A percentile compares a stretch with the other conserved stretches of the same genome.
These are phyloP conservation scores for Venustaconcha ellipsiformis DNA, from an alignment of 1,140 invertebrate genomes.

Conservation along the genomic window DNA sequence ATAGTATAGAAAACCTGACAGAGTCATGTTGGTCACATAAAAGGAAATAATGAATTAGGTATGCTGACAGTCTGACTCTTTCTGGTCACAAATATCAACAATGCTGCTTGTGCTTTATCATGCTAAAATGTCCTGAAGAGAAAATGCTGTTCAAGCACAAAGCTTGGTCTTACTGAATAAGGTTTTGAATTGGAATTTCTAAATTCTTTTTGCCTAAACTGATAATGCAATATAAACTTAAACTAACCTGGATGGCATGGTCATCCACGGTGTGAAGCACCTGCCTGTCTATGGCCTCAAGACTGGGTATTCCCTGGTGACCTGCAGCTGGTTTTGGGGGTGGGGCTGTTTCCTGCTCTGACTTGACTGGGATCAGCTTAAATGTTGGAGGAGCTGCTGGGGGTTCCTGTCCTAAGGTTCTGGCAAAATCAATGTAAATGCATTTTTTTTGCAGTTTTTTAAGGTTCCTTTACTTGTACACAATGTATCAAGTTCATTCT, in stretches of 20 bases:
- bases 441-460: not conserved
- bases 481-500: not conserved
- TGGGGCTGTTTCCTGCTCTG: constrained; percentile 41
- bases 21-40: no score
- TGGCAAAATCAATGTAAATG: not conserved
- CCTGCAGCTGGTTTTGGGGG: constrained; percentile 46
- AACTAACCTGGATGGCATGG: constrained; percentile 53
- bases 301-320: constrained; percentile 51
- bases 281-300: constrained; percentile 59
- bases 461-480: not conserved
- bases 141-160: no score
- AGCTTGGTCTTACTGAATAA: no score
- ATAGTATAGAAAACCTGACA: no score
- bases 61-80: no score
- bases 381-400: constrained; percentile 50
- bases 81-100: no score
- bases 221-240: no score
- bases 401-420: constrained; percentile 46
- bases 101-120: no score
- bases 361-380: constrained; percentile 44
- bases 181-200: no score
- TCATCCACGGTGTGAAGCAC: constrained; percentile 66
- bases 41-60: no score
- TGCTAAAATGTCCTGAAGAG: no score
- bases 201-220: no score